These are phyloP conservation scores for Colius striatus DNA, from an alignment of 2,113 vertebrate species.

Conservation along the genomic window DNA sequence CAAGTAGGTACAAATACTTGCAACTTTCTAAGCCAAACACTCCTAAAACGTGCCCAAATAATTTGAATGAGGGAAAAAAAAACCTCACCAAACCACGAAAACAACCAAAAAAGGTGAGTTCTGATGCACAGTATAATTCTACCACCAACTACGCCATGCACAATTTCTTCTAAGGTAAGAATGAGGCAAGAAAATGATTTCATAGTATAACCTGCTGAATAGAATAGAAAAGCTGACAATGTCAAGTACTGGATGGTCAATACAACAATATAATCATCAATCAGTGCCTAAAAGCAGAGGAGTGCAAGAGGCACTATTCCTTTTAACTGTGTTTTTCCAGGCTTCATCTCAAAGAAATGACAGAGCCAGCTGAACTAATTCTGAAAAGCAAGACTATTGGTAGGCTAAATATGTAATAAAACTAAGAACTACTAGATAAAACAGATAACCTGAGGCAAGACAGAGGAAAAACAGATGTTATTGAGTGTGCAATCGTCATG, in stretches of 20 bases:
- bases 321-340: background rate
- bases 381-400: background rate
- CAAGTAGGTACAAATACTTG: background rate
- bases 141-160: background rate
- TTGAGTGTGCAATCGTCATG: background rate
- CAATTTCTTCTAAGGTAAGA: background rate
- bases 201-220: background rate
- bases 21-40: background rate
- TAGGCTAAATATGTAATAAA: background rate
- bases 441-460: background rate
- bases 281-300: background rate
- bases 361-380: background rate
- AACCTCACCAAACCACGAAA: no score
- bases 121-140: background rate
- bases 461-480: background rate
- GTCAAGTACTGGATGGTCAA: background rate
- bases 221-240: background rate
- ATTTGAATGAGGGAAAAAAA: background rate
- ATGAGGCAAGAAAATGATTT: background rate
- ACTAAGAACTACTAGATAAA: background rate
- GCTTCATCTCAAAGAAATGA: background rate
- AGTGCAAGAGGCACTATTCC: background rate
- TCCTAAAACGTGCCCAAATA: background rate
- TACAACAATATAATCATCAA: background rate
- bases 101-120: background rate